phyloP scores from a whole-genome alignment of 1,140 invertebrate genomes.

The Drosophila busckii region DNA sequence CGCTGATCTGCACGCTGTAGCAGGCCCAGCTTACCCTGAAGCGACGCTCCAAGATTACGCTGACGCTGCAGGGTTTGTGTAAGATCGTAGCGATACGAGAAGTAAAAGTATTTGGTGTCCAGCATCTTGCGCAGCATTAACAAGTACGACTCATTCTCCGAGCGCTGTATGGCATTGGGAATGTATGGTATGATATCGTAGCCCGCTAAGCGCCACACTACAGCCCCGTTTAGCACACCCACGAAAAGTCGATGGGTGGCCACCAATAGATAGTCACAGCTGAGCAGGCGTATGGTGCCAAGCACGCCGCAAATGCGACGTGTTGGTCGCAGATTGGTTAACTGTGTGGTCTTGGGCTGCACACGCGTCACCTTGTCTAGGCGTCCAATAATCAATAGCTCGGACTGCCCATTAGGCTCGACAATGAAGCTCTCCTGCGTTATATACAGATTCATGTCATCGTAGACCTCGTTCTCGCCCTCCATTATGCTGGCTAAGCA shows the following conservation, averaged over 20 bases:
- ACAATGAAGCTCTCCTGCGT: slow-evolving; percentile 88
- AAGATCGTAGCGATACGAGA: slow-evolving; percentile 95
- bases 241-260: slow-evolving; percentile 92
- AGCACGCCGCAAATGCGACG: slow-evolving; percentile 93
- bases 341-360: slow-evolving; percentile 77
- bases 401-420: slow-evolving; percentile 82
- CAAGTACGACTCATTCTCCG: slow-evolving; percentile 89
- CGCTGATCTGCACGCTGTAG: slow-evolving; percentile 89
- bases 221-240: slow-evolving; percentile 90
- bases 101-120: slow-evolving; percentile 91
- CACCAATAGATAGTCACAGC: slow-evolving; percentile 93
- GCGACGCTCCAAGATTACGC: slow-evolving; percentile 85
- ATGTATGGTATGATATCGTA: slow-evolving; percentile 93
- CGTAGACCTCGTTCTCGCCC: slow-evolving; percentile 79
- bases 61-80: slow-evolving; percentile 95
- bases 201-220: slow-evolving; percentile 91
- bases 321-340: slow-evolving; percentile 79
- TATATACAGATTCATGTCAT: slow-evolving; percentile 84
- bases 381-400: slow-evolving; percentile 86
- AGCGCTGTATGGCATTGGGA: slow-evolving; percentile 87
- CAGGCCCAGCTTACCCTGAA: slow-evolving; percentile 81
- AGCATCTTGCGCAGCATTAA: slow-evolving; percentile 90
- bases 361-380: slow-evolving; percentile 84
- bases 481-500: slow-evolving; percentile 28
- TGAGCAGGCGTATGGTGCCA: slow-evolving; percentile 90